phyloP scores from a whole-genome alignment of 2,888 invertebrate species.

The Rotaria magnacalcarata region DNA sequence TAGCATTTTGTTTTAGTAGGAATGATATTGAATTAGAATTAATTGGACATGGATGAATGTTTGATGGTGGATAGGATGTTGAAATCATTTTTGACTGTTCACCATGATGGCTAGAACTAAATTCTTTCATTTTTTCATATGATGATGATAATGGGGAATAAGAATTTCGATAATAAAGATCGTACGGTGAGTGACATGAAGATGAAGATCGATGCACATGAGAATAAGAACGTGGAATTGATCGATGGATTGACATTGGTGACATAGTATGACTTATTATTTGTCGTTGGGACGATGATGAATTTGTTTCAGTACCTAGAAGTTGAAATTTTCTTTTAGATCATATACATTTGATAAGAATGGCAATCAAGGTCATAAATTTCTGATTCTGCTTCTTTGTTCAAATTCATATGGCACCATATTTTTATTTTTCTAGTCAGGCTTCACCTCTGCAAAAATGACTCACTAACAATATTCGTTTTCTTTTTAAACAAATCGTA shows the following conservation, averaged over 20 bases:
- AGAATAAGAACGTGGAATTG: not conserved
- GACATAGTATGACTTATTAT: not conserved
- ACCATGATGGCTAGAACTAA: not conserved
- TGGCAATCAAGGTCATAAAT: too few relatives aligned
- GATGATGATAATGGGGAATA: not conserved
- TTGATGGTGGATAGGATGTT: too few relatives aligned
- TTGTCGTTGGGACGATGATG: too few relatives aligned
- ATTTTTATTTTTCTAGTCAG: too few relatives aligned
- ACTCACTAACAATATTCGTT: too few relatives aligned
- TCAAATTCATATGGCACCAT: too few relatives aligned
- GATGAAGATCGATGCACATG: not conserved
- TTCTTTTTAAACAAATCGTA: too few relatives aligned
- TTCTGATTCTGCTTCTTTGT: too few relatives aligned
- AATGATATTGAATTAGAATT: not conserved
- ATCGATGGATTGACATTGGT: not conserved
- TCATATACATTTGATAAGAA: not conserved
- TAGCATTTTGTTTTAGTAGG: not conserved
- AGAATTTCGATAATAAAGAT: not conserved
- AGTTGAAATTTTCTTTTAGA: not conserved
- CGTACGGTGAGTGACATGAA: not conserved
- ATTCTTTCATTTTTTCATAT: not conserved
- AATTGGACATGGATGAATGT: not conserved
- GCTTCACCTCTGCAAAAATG: too few relatives aligned
- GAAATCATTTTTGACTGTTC: not conserved
- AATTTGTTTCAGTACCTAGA: too few relatives aligned